Evolutionary conservation across 2,797 vertebrate genomes (phyloP).

Genomic region (Chelmon rostratus): DNA sequence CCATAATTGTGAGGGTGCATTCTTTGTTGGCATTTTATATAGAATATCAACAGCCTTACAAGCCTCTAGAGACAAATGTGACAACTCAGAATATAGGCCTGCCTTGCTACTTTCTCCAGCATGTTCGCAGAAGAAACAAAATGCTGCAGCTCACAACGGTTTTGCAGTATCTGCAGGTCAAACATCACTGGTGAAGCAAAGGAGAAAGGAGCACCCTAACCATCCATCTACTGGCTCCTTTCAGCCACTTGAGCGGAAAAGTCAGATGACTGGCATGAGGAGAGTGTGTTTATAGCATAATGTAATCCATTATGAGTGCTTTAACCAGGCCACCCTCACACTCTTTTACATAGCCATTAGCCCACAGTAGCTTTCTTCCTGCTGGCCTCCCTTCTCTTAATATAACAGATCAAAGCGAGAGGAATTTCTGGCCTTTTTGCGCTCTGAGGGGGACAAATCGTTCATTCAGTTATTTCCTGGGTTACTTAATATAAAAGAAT

Average conservation of each 20-base stretch:
- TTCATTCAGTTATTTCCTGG: neutral
- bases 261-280: slow-evolving; percentile 24
- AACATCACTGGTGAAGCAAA: neutral
- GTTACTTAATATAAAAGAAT: neutral
- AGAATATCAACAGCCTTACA: neutral
- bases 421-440: neutral
- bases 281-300: slow-evolving; percentile 48
- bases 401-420: slow-evolving; percentile 35
- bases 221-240: slow-evolving; percentile 23
- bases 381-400: slow-evolving; percentile 14
- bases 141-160: neutral
- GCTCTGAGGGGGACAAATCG: neutral
- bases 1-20: neutral
- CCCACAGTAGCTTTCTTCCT: slow-evolving; percentile 13
- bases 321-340: slow-evolving; percentile 53
- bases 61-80: neutral
- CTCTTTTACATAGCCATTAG: slow-evolving; percentile 23
- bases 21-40: too few species aligned
- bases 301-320: slow-evolving; percentile 61
- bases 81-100: neutral
- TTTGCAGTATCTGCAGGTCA: neutral
- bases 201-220: slow-evolving; percentile 1
- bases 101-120: too few species aligned
- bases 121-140: neutral
- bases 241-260: slow-evolving; percentile 27